A percentile compares a stretch with the other conserved stretches of the same genome.
phyloP scores from a whole-genome alignment of 2,113 vertebrate genomes.

The Varanus salvator region DNA sequence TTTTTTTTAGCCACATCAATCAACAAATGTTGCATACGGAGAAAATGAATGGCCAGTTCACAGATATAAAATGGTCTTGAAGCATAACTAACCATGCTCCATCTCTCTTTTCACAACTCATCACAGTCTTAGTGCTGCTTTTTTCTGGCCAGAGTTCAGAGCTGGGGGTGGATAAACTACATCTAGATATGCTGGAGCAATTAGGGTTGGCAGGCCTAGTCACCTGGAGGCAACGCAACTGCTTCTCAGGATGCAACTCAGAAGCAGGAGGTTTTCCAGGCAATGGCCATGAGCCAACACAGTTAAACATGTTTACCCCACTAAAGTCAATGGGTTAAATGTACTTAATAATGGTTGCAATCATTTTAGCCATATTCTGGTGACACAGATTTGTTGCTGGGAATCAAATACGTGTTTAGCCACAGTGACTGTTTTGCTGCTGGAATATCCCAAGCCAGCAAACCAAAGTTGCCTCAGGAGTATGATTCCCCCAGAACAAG shows the following conservation, averaged over 20 bases:
- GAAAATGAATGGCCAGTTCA: not conserved
- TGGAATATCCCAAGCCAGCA: not conserved
- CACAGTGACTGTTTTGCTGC: not conserved
- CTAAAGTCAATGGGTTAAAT: not conserved
- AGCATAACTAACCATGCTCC: not conserved
- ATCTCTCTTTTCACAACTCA: not conserved
- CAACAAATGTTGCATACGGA: not conserved
- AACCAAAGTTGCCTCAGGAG: not conserved
- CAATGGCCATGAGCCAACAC: not conserved
- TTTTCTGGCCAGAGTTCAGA: not conserved
- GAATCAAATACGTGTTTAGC: not conserved
- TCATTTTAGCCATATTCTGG: not conserved
- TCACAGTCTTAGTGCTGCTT: not conserved
- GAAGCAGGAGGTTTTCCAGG: not conserved
- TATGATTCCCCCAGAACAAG: not conserved
- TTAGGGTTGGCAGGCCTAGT: not conserved
- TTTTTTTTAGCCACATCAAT: not conserved
- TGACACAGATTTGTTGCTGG: not conserved
- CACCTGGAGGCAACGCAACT: not conserved
- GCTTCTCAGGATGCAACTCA: not conserved
- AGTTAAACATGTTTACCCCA: not conserved
- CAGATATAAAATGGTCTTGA: not conserved
- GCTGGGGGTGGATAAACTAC: not conserved
- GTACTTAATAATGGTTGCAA: not conserved
- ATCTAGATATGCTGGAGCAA: not conserved